phyloP scores from a whole-genome alignment of 2,797 vertebrate species.

The Lepidocolaptes lacrymiger region DNA sequence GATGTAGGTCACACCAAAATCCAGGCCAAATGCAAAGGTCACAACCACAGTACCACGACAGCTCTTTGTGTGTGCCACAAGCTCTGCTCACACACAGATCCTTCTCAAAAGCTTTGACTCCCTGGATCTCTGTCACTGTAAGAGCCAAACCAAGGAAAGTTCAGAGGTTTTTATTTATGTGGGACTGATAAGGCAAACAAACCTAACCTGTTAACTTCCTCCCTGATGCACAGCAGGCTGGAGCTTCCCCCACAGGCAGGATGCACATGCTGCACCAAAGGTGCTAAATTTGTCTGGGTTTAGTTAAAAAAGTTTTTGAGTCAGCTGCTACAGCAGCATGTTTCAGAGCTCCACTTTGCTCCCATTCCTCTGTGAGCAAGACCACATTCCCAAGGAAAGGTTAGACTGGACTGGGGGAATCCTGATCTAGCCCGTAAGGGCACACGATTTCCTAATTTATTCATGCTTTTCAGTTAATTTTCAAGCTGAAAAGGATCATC shows the following conservation, averaged over 20 bases:
- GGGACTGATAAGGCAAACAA: neutral
- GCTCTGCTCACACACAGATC: neutral
- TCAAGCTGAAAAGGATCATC: neutral
- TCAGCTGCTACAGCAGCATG: neutral
- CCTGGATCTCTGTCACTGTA: neutral
- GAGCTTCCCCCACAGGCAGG: neutral
- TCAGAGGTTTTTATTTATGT: neutral
- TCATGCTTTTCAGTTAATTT: neutral
- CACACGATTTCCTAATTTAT: neutral
- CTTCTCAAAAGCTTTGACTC: neutral
- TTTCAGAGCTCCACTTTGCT: neutral
- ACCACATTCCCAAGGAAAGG: neutral
- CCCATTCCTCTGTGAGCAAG: neutral
- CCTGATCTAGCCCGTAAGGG: neutral
- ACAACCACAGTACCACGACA: fast-evolving
- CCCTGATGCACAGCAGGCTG: neutral
- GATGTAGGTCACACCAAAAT: neutral
- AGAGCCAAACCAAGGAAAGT: neutral
- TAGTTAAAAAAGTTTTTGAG: neutral
- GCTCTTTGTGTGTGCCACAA: neutral
- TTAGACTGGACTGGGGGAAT: neutral
- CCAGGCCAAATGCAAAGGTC: neutral
- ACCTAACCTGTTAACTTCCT: neutral
- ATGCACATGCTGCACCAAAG: neutral
- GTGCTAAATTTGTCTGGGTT: neutral